A percentile compares a stretch with the other conserved stretches of the same genome.
phyloP scores from a whole-genome alignment of 2,888 invertebrate genomes.

The Prenolepis imparis region DNA sequence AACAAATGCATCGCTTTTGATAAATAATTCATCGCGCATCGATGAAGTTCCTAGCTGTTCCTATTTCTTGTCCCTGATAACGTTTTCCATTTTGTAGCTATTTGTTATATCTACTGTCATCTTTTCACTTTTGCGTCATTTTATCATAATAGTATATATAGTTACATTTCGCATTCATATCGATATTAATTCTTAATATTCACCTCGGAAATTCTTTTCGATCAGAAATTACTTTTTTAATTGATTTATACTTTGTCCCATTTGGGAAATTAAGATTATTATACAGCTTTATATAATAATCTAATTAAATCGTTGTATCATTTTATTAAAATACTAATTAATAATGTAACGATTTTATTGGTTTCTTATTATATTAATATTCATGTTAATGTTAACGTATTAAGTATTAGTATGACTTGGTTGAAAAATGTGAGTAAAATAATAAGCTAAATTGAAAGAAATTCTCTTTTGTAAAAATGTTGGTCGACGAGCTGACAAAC shows the following conservation, averaged over 20 bases:
- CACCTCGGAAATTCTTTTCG: not conserved
- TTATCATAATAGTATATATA: not conserved
- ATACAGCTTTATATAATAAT: not conserved
- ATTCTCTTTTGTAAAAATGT: not conserved
- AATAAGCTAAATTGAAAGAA: not conserved
- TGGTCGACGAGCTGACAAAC: not conserved
- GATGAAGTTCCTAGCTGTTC: conserved; percentile 11
- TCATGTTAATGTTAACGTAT: not conserved
- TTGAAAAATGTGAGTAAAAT: not conserved
- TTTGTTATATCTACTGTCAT: not conserved
- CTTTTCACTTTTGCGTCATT: not conserved
- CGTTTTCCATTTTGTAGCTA: not conserved
- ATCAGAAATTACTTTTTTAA: not conserved
- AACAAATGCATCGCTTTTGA: conserved; percentile 7
- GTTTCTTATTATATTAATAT: not conserved
- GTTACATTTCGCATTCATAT: not conserved
- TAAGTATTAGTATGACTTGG: not conserved
- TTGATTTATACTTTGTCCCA: not conserved
- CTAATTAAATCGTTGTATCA: not conserved
- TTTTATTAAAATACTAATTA: not conserved
- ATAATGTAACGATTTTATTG: not conserved
- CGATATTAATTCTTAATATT: not conserved
- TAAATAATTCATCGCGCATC: conserved; percentile 50
- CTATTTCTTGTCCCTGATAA: conserved; percentile 20
- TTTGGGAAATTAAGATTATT: not conserved